Conservation (phyloP, 2,888 invertebrate genomes). For the Standfussiana lucernea region DNA sequence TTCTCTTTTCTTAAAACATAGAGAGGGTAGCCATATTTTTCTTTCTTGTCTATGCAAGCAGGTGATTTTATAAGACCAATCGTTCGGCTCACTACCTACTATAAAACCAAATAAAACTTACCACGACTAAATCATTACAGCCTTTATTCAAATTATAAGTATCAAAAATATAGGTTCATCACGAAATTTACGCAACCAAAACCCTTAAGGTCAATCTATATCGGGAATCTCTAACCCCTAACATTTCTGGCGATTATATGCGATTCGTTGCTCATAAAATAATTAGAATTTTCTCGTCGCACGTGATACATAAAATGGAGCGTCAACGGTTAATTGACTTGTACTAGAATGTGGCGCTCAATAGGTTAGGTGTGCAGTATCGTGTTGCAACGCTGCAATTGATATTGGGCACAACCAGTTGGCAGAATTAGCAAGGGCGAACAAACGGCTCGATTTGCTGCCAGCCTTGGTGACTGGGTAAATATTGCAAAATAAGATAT, state of each 20-base stretch:
- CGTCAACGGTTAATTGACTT: slow-evolving; percentile 55
- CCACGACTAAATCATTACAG: not conserved
- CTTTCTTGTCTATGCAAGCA: not conserved
- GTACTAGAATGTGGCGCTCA: slow-evolving; percentile 52
- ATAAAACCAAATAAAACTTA: not conserved
- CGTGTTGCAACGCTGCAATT: slow-evolving; percentile 56
- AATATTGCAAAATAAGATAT: slow-evolving; percentile 19
- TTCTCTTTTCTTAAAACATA: not conserved
- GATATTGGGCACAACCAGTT: slow-evolving; percentile 48
- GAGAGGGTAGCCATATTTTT: not conserved
- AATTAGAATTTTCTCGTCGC: not conserved
- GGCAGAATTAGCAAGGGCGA: slow-evolving; percentile 46
- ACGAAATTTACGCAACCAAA: not conserved
- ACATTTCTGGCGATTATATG: slow-evolving; percentile 1
- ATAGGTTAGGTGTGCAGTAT: slow-evolving; percentile 47
- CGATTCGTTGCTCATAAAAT: slow-evolving; percentile 14
- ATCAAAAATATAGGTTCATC: not conserved
- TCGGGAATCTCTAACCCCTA: not conserved
- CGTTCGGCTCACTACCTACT: not conserved
- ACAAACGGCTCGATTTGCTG: slow-evolving; percentile 36
- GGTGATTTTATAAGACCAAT: not conserved
- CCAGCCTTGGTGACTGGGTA: slow-evolving; percentile 27
- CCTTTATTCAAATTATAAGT: not conserved
- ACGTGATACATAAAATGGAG: slow-evolving; percentile 23
- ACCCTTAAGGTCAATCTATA: slow-evolving; percentile 26